Conservation (phyloP, 2,113 vertebrate species). For the Cavia aperea region DNA sequence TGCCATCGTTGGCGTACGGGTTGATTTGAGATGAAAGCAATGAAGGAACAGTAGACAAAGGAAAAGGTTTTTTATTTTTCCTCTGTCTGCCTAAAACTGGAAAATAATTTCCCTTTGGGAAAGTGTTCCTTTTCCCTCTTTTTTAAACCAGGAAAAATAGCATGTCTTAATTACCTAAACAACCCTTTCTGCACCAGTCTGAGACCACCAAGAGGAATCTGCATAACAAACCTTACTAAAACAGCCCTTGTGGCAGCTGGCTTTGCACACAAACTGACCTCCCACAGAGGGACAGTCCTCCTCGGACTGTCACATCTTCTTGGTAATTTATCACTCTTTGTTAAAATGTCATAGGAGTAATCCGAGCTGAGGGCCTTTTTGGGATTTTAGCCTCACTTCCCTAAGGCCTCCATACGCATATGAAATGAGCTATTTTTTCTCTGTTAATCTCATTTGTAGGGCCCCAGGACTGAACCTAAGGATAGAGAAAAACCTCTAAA, state of each 20-base stretch:
- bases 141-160: background rate
- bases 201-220: background rate
- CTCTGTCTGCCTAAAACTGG: background rate
- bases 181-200: background rate
- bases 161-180: background rate
- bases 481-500: background rate
- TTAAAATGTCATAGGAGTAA: background rate
- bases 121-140: background rate
- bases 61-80: background rate
- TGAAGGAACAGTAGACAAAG: background rate
- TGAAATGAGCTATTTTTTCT: background rate
- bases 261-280: background rate
- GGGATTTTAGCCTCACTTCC: background rate
- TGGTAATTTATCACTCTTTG: background rate
- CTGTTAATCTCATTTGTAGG: background rate
- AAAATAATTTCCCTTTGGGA: background rate
- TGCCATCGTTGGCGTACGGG: background rate
- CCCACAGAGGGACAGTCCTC: background rate
- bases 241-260: background rate
- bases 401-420: background rate
- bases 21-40: conserved; percentile 26
- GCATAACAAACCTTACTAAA: background rate
- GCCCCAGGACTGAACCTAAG: background rate
- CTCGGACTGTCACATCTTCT: background rate
- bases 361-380: background rate